These are phyloP conservation scores for Scaptodrosophila latifasciaeformis DNA, from an alignment of 2,888 invertebrate genomes.

Conservation along the genomic window DNA sequence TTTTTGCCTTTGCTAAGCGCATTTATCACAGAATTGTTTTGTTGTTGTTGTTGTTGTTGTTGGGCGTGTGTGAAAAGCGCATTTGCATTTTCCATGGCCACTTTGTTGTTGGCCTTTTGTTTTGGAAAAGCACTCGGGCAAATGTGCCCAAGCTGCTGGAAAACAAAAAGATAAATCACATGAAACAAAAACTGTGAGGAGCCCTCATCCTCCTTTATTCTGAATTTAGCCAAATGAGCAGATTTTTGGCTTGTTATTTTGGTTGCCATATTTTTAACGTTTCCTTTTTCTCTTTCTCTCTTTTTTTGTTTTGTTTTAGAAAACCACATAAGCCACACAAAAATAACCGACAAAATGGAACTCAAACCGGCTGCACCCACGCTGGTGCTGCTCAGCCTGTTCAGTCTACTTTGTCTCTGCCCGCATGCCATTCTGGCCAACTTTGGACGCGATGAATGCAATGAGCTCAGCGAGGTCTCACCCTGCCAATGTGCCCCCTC, in stretches of 20 bases:
- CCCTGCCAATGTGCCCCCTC: constrained; percentile 69
- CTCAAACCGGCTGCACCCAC: constrained; percentile 18
- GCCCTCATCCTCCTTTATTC: no score
- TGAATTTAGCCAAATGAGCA: not conserved
- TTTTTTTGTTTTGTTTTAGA: constrained; percentile 1
- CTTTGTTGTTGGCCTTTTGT: no score
- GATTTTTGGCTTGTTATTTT: not conserved
- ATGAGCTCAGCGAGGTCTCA: constrained; percentile 52
- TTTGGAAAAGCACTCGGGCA: no score
- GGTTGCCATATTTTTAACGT: not conserved
- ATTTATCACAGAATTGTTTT: constrained; percentile 4
- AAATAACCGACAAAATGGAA: constrained; percentile 22
- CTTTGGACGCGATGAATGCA: constrained; percentile 65
- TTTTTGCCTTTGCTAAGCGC: not conserved
- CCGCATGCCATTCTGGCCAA: constrained; percentile 24
- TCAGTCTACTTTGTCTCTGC: constrained; percentile 20
- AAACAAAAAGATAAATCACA: constrained; percentile 14
- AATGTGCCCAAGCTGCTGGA: not conserved
- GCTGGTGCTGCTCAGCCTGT: constrained; percentile 35
- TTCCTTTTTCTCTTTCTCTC: not conserved
- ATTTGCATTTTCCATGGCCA: constrained; percentile 8
- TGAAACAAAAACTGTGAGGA: constrained; percentile 9
- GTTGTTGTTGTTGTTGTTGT: not conserved
- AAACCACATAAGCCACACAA: not conserved
- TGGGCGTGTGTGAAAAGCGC: not conserved